phyloP scores from a whole-genome alignment of 2,113 vertebrate species.

The Pelodiscus sinensis region DNA sequence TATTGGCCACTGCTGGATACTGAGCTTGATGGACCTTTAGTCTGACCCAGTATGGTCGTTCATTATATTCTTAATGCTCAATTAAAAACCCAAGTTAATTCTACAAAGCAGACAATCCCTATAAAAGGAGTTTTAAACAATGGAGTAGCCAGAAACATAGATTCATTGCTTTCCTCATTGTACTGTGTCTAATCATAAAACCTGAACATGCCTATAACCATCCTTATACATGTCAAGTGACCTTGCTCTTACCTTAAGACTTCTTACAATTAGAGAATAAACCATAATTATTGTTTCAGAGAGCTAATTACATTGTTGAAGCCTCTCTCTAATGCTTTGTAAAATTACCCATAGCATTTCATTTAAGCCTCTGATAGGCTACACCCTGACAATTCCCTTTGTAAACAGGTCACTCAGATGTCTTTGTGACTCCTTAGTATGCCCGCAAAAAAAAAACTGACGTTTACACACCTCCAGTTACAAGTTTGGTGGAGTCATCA shows the following conservation, averaged over 20 bases:
- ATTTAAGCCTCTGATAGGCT: not conserved
- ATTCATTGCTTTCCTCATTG: not conserved
- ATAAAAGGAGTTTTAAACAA: not conserved
- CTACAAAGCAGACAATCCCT: not conserved
- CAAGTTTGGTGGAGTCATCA: not conserved
- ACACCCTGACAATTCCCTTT: not conserved
- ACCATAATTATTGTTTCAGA: not conserved
- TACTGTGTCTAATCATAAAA: conserved; percentile 38
- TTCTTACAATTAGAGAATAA: not conserved
- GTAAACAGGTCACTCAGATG: not conserved
- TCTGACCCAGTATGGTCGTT: no score
- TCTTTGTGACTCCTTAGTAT: not conserved
- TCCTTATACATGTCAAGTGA: conserved; percentile 8
- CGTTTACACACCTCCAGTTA: not conserved
- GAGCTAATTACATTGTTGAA: not conserved
- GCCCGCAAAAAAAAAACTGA: not conserved
- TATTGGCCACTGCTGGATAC: no score
- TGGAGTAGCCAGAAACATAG: not conserved
- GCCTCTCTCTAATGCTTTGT: not conserved
- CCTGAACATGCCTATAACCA: conserved; percentile 19
- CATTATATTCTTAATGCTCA: no score
- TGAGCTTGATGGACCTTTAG: no score
- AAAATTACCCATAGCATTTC: not conserved
- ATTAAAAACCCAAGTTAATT: not conserved
- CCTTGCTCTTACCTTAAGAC: not conserved